A percentile compares a stretch with the other conserved stretches of the same genome.
Conservation (phyloP, 2,113 vertebrate species). For the Tympanuchus pallidicinctus region DNA sequence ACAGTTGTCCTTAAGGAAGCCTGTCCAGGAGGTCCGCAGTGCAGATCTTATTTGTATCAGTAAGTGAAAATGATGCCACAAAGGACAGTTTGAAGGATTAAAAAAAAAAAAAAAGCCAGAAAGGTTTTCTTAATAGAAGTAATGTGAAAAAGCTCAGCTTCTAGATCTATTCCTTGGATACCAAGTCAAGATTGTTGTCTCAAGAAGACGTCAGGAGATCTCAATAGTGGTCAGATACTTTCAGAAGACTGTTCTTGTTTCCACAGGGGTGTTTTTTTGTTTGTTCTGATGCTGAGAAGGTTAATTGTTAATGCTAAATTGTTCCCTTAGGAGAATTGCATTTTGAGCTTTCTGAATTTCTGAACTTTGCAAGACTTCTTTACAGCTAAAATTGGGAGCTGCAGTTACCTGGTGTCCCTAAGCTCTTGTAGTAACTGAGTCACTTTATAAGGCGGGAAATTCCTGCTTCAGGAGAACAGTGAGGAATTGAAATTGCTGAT, state of each 20-base stretch:
- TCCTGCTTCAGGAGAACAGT: background rate
- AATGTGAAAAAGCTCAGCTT: background rate
- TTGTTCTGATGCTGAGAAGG: background rate
- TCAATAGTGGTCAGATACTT: background rate
- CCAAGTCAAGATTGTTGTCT: background rate
- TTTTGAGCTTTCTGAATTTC: background rate
- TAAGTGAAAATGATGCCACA: background rate
- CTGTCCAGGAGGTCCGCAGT: background rate
- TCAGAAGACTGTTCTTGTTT: background rate
- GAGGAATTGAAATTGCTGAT: background rate
- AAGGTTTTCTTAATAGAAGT: background rate
- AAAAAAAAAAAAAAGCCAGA: background rate
- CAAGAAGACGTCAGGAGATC: background rate
- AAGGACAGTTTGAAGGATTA: background rate
- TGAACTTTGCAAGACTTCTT: no score
- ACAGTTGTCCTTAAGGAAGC: conserved; percentile 1
- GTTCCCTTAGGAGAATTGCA: no score
- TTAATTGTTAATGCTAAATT: no score
- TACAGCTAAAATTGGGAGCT: background rate
- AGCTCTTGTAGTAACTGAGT: background rate
- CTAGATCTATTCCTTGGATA: background rate
- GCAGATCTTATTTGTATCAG: background rate
- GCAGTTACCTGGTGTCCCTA: background rate
- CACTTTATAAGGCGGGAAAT: background rate
- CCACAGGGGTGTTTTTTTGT: background rate